phyloP scores from a whole-genome alignment of 1,140 invertebrate genomes.

The Cheumatopsyche charites region DNA sequence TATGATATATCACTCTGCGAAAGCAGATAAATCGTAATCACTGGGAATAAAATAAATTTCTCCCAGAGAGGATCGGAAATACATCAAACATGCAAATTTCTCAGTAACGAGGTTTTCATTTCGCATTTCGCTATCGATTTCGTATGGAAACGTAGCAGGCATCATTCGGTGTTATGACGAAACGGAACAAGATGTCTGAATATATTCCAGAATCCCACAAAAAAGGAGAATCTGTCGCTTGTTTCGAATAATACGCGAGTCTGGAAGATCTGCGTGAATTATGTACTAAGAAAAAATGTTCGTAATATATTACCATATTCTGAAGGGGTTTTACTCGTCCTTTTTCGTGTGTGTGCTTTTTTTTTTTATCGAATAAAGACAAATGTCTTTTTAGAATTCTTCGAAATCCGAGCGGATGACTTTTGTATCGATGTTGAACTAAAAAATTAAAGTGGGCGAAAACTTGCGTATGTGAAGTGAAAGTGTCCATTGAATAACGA shows the following conservation, averaged over 20 bases:
- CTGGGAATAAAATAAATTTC: slow-evolving; percentile 1
- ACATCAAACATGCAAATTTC: slow-evolving; percentile 5
- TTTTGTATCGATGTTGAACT: not conserved
- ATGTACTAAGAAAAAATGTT: not conserved
- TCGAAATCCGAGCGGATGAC: not conserved
- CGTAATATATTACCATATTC: not conserved
- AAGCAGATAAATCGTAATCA: slow-evolving; percentile 1
- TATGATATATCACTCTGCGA: not conserved
- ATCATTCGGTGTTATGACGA: not conserved
- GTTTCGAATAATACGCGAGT: too few species aligned
- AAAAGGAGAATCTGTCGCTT: not conserved
- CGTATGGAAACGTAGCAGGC: not conserved
- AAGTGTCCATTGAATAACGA: too few species aligned
- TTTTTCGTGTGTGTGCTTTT: not conserved
- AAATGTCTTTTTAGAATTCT: not conserved
- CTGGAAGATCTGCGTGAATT: not conserved
- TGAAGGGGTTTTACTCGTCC: not conserved
- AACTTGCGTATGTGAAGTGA: too few species aligned
- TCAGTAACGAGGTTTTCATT: slow-evolving; percentile 3
- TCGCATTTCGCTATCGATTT: not conserved
- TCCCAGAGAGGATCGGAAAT: not conserved
- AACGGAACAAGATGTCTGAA: not conserved
- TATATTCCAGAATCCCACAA: not conserved
- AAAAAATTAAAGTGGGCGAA: too few species aligned
- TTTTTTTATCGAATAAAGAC: not conserved